These are phyloP conservation scores for Pongo pygmaeus DNA, from an alignment of 2,113 vertebrate genomes.

Conservation along the genomic window DNA sequence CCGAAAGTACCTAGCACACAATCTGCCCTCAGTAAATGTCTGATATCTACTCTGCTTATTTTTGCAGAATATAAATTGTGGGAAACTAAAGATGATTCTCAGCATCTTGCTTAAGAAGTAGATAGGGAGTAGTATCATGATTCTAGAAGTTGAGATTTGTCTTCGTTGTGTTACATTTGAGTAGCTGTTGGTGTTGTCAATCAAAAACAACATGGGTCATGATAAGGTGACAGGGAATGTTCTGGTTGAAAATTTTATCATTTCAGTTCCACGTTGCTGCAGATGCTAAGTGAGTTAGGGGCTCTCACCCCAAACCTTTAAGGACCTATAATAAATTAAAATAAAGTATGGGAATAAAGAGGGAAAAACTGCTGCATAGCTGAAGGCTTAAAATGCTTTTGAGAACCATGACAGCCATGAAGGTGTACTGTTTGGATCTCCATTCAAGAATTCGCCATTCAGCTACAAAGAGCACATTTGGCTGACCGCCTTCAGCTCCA, in stretches of 20 bases:
- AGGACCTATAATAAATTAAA: neutral
- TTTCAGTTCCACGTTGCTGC: neutral
- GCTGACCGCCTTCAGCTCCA: neutral
- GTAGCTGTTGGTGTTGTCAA: too few species aligned
- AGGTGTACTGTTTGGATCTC: neutral
- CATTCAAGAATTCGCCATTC: neutral
- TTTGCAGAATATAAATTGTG: neutral
- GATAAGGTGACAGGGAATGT: neutral
- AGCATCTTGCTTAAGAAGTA: neutral
- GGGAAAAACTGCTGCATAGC: neutral
- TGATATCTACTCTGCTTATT: neutral
- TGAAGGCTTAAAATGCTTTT: neutral
- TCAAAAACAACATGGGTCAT: neutral
- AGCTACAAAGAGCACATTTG: neutral
- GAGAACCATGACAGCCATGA: neutral
- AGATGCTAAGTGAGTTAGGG: neutral
- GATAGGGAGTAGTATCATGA: neutral
- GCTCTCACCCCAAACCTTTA: neutral
- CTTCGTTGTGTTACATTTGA: neutral
- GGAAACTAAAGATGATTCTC: neutral
- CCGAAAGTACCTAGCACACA: neutral
- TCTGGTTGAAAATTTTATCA: neutral
- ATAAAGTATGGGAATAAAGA: neutral
- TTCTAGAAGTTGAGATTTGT: neutral
- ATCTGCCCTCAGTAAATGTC: neutral